phyloP scores from a whole-genome alignment of 2,888 invertebrate genomes.

The Chymomyza fuscimana region DNA sequence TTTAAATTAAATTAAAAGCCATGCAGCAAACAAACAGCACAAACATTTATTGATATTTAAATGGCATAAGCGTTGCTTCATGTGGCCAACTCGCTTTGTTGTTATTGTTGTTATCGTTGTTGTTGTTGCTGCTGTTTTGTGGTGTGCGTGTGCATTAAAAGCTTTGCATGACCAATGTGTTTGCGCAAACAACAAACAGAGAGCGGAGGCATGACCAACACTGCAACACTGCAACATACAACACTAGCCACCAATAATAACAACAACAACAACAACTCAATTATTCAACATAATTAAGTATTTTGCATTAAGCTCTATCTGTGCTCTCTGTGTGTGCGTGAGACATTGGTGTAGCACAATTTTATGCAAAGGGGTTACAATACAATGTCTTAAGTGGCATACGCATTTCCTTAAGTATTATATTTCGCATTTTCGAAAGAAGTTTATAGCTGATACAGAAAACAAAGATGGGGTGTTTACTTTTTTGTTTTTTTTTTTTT shows the following conservation, averaged over 20 bases:
- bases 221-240: constrained; percentile 5
- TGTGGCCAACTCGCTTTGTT: not conserved
- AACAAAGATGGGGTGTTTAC: too few relatives aligned
- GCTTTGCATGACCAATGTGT: constrained; percentile 68
- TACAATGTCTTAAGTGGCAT: too few relatives aligned
- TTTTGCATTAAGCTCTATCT: constrained; percentile 65
- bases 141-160: constrained; percentile 66
- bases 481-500: too few relatives aligned
- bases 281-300: constrained; percentile 77
- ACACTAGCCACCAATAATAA: constrained; percentile 22
- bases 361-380: too few relatives aligned
- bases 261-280: constrained; percentile 66
- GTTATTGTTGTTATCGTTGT: constrained; percentile 14
- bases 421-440: too few relatives aligned
- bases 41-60: constrained; percentile 71
- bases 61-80: constrained; percentile 18
- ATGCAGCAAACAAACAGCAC: constrained; percentile 47
- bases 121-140: constrained; percentile 35
- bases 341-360: too few relatives aligned
- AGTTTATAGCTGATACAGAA: too few relatives aligned
- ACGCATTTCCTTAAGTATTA: too few relatives aligned
- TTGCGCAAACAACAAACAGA: constrained; percentile 47
- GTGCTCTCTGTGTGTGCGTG: constrained; percentile 11
- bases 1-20: constrained; percentile 71
- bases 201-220: not conserved